Evolutionary conservation across 2,113 vertebrate species (phyloP).

Genomic region (Trichechus manatus): DNA sequence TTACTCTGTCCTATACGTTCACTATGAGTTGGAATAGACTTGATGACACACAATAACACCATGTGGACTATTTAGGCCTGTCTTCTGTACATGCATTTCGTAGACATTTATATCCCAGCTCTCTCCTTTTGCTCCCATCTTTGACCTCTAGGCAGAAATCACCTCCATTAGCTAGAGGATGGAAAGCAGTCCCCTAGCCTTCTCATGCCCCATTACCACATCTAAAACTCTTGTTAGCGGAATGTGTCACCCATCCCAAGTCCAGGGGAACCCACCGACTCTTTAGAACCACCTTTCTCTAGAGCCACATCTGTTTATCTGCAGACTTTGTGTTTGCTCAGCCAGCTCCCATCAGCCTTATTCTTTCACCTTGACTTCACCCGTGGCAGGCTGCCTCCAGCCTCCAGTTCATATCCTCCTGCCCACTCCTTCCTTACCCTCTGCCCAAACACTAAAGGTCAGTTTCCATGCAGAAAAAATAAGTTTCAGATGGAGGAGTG

Average conservation of each 20-base stretch:
- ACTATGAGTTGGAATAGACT: neutral
- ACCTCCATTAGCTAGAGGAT: neutral
- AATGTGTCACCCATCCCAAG: rapidly evolving
- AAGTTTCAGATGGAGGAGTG: neutral
- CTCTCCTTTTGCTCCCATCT: neutral
- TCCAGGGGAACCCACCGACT: neutral
- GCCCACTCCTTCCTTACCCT: neutral
- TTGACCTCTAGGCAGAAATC: neutral
- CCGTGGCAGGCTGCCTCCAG: neutral
- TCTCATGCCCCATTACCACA: neutral
- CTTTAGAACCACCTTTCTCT: slow-evolving; percentile 24
- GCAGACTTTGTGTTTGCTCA: neutral
- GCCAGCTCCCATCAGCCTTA: neutral
- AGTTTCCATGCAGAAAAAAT: slow-evolving; percentile 24
- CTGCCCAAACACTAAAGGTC: slow-evolving; percentile 46
- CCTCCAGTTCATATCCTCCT: neutral
- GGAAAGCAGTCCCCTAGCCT: neutral
- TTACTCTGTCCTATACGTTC: neutral
- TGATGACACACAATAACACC: too few relatives aligned
- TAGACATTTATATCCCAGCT: neutral
- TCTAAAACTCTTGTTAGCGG: neutral
- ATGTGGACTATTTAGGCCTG: neutral
- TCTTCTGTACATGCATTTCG: neutral
- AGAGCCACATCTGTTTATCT: neutral
- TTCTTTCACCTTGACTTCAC: neutral